Base-by-base conservation (phyloP, 1,140 invertebrate genomes). In the Melanaphis sacchari region DNA sequence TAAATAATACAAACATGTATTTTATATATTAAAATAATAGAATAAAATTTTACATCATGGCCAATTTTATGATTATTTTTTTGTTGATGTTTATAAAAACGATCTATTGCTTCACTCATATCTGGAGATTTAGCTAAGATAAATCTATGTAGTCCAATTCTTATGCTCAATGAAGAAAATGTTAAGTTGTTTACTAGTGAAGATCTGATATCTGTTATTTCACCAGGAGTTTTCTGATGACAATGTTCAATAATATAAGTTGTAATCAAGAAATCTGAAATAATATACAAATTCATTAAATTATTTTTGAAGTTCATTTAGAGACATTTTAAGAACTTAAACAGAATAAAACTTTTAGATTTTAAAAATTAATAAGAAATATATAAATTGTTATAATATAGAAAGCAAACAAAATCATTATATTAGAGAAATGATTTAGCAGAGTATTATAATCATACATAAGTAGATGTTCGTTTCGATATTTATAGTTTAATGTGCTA, bases 111-210 rank as follows among this genome's bases (percentile, higher is more conserved):
- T 94, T 97, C 97, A 95, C 98, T 98, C 21, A 99, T 95, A 0
- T 98, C 98, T 4, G 98, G 98, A 1, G 98, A 99, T 93, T 99
- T 96, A 95, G 99, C 98, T 24, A 98, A 96, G 94, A 99, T 98
- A 95, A 98, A 99, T 95, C 99, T 99, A 95, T 99, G 99, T 95
- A 99, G 99, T 54, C 98, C 97, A 96, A 99, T 98, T 93, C 99
- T 97, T 0, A 99, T 99, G 26, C 99, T 99, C 18, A 99, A 95
- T 0, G 98, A 99, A 1, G 99, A 99, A 96, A 99, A 99, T 94
- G 99, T 99, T 4, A 99, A 99, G 95, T 99, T 99, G 95, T 99
- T 99, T 46, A 99, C 99, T 22, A 99, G 96, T 40, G 99, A 99
- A 36, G 99, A 99, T 85, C 99, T 96, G 6, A 99, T 96, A 96